phyloP scores from a whole-genome alignment of 1,140 invertebrate species.

The Brachystomella parvula region DNA sequence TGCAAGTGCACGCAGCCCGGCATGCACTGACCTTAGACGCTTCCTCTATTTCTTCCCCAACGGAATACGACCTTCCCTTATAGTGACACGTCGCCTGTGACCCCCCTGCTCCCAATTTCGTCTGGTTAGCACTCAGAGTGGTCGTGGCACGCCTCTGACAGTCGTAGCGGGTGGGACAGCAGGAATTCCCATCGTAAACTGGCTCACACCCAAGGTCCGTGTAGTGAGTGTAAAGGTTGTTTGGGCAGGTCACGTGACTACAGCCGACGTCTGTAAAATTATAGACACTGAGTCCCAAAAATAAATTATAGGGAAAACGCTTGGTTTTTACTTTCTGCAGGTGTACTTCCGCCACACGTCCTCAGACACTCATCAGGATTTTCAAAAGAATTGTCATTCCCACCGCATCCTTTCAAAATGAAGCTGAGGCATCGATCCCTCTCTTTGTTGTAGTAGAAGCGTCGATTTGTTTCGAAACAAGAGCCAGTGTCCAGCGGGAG shows the following conservation, averaged over 20 bases:
- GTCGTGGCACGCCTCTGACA: constrained; percentile 32
- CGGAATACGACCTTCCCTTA: constrained; percentile 32
- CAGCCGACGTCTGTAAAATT: constrained; percentile 30
- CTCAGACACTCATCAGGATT: constrained; percentile 38
- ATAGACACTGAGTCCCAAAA: background rate
- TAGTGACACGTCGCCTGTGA: constrained; percentile 29
- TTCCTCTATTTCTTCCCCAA: constrained; percentile 32
- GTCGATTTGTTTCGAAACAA: constrained; percentile 21
- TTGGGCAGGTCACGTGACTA: constrained; percentile 31
- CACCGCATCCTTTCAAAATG: constrained; percentile 39
- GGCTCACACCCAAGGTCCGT: constrained; percentile 35
- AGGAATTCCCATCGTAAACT: constrained; percentile 36
- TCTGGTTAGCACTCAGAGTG: background rate
- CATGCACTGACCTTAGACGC: constrained; percentile 30
- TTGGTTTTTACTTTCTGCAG: constrained; percentile 17
- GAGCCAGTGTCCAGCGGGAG: constrained; percentile 15
- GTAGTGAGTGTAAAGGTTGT: constrained; percentile 34
- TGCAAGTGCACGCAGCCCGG: constrained; percentile 29
- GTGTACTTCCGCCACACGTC: constrained; percentile 35
- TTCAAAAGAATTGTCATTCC: constrained; percentile 42
- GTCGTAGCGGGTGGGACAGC: constrained; percentile 39
- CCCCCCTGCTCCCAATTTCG: background rate
- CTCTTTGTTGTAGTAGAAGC: constrained; percentile 25
- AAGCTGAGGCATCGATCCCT: constrained; percentile 34
- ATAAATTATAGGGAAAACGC: constrained; percentile 2